These are phyloP conservation scores for Zygothrica quintamaculata DNA, from an alignment of 2,888 invertebrate genomes.

Conservation along the genomic window DNA sequence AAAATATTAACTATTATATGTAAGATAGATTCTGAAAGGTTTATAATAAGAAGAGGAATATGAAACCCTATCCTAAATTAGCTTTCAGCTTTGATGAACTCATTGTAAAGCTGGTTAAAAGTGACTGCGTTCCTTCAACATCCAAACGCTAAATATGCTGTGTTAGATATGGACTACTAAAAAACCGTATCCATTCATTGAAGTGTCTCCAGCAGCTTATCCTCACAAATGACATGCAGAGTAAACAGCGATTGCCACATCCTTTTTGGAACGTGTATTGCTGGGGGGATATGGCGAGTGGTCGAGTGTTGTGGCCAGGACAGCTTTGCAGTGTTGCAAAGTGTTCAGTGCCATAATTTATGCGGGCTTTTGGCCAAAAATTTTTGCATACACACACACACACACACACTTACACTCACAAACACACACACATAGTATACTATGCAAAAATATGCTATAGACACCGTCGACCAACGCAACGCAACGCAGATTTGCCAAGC, in stretches of 20 bases:
- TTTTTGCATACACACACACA: constrained; percentile 79
- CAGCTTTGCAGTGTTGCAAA: constrained; percentile 43
- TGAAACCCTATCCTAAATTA: no score
- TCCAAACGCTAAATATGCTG: no score
- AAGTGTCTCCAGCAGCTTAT: constrained; percentile 21
- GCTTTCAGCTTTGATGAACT: no score
- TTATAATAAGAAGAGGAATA: no score
- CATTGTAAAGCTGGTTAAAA: no score
- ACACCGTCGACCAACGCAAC: constrained; percentile 37
- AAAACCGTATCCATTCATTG: constrained; percentile 9
- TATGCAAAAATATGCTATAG: constrained; percentile 77
- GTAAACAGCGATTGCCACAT: constrained; percentile 58
- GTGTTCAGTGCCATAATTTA: constrained; percentile 66
- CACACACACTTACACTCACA: no score
- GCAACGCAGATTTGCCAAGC: constrained; percentile 37
- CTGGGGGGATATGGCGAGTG: no score
- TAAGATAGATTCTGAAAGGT: no score
- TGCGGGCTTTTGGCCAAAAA: constrained; percentile 73
- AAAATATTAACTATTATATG: no score
- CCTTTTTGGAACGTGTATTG: constrained; percentile 31
- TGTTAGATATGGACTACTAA: no score
- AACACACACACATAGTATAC: constrained; percentile 51
- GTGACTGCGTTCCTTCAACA: no score
- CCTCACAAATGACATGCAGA: constrained; percentile 67
- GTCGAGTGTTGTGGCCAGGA: constrained; percentile 53